These are phyloP conservation scores for Silurus asotus DNA, from an alignment of 2,113 vertebrate species.

Conservation along the genomic window DNA sequence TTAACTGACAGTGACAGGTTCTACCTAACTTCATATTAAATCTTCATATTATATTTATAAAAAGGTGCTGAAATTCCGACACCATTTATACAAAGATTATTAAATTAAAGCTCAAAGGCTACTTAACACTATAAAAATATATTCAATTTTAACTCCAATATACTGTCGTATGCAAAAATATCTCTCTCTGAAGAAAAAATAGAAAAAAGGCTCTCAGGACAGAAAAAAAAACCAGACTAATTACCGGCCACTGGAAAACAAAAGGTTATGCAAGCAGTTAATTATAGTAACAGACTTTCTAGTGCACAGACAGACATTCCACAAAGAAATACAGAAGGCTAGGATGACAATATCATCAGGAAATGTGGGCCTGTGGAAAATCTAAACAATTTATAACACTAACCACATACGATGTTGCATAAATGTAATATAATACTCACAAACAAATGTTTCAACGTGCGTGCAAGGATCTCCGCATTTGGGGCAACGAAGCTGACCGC, in stretches of 20 bases:
- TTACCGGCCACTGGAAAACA: conserved; percentile 8
- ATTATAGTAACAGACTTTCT: conserved; percentile 47
- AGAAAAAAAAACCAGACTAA: neutral
- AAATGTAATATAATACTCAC: conserved; percentile 58
- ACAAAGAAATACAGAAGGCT: conserved; percentile 15
- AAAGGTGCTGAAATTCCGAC: neutral
- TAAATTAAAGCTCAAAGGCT: neutral
- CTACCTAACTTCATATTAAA: too few species aligned
- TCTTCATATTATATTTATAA: neutral
- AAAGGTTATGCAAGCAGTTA: conserved; percentile 18
- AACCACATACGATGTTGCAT: neutral
- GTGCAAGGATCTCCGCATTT: conserved; percentile 88
- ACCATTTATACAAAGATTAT: neutral
- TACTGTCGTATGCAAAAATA: neutral
- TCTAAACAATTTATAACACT: neutral
- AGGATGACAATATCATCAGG: neutral
- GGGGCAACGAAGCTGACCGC: conserved; percentile 84
- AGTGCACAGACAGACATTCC: neutral
- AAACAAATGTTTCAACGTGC: conserved; percentile 88
- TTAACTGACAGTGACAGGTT: too few species aligned
- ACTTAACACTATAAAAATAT: neutral
- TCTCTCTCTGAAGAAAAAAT: neutral
- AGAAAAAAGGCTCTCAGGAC: too few species aligned
- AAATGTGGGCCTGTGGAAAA: neutral
- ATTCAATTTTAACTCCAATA: neutral